Evolutionary conservation across 2,888 invertebrate genomes (phyloP).

Genomic region (Acanthosepion pharaonis): DNA sequence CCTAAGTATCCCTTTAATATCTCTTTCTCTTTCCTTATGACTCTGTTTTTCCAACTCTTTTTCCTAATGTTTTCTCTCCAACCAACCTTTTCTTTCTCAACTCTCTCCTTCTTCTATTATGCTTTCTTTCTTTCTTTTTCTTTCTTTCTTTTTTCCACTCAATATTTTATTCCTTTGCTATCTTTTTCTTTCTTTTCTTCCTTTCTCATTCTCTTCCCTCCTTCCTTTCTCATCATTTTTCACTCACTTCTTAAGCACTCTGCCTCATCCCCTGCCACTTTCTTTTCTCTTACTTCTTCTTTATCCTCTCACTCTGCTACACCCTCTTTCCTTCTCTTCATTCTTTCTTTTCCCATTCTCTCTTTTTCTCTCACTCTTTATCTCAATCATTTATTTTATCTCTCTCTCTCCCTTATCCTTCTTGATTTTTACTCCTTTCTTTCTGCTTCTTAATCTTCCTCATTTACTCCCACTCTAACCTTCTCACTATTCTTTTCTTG

Average conservation of each 20-base stretch:
- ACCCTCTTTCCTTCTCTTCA: neutral
- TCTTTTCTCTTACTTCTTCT: neutral
- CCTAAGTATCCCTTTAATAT: neutral
- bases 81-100: no score
- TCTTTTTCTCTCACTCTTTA: neutral
- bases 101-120: neutral
- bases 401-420: neutral
- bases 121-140: neutral
- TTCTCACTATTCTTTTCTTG: neutral
- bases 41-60: neutral
- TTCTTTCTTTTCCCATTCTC: no score
- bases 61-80: no score
- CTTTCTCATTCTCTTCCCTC: neutral
- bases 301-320: neutral
- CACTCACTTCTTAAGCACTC: neutral
- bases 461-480: neutral
- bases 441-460: neutral
- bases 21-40: neutral
- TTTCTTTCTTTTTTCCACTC: neutral
- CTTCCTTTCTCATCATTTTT: neutral
- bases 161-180: neutral
- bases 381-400: neutral
- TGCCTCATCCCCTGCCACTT: neutral
- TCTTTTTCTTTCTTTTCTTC: neutral
- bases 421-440: neutral